A percentile compares a stretch with the other conserved stretches of the same genome.
Conservation (phyloP, 92 coral and sea anemone genomes). For the Phenganax subtilis region DNA sequence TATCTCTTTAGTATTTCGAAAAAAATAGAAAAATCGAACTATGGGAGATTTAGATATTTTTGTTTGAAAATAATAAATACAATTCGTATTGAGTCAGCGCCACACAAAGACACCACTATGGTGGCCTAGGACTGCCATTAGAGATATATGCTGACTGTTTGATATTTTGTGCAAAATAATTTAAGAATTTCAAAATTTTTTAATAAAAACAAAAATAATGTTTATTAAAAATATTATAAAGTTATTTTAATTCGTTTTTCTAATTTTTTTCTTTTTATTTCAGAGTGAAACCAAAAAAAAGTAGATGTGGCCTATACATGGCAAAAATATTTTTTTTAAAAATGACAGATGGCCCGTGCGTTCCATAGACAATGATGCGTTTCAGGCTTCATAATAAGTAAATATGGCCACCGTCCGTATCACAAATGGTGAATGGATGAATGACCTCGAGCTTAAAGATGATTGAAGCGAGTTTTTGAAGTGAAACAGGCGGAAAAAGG, state of each 20-base stretch:
- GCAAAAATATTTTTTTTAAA: background rate
- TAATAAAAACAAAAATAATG: background rate
- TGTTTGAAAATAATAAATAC: no score
- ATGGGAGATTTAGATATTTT: no score
- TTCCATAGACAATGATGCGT: background rate
- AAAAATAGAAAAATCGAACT: no score
- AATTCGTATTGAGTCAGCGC: no score
- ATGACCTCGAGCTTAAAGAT: conserved; percentile 49
- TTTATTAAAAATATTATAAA: background rate
- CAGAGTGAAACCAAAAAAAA: background rate
- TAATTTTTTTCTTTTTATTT: conserved; percentile 4
- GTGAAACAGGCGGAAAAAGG: conserved; percentile 40
- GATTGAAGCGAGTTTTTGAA: conserved; percentile 39
- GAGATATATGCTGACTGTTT: conserved; percentile 12
- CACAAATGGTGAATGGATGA: conserved; percentile 55
- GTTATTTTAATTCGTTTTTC: background rate
- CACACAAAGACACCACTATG: background rate
- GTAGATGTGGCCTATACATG: conserved; percentile 5
- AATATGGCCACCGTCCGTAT: conserved; percentile 19
- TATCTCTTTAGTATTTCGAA: no score
- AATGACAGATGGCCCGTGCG: background rate
- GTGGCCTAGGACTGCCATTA: conserved; percentile 27
- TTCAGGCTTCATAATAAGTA: background rate
- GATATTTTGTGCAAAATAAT: background rate
- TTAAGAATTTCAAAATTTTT: background rate